These are phyloP conservation scores for Ramazzottius varieornatus DNA, from an alignment of 2,888 invertebrate species.

Conservation along the genomic window DNA sequence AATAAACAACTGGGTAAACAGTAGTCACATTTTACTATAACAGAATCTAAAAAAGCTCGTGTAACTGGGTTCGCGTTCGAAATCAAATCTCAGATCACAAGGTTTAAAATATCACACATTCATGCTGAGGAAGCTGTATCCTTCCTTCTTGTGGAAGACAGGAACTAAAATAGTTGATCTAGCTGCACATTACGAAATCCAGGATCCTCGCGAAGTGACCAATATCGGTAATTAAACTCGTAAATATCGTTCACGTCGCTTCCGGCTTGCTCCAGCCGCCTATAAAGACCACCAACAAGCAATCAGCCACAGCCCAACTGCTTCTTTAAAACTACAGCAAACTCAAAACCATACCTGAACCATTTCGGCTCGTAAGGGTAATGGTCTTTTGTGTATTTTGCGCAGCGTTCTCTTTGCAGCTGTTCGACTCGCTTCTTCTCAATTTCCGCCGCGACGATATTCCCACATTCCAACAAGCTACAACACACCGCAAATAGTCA, in stretches of 20 bases:
- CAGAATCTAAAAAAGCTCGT: no score
- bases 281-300: background rate
- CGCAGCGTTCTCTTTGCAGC: conserved; percentile 41
- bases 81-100: no score
- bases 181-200: background rate
- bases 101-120: no score
- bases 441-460: conserved; percentile 40
- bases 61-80: no score
- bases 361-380: conserved; percentile 25
- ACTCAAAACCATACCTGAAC: conserved; percentile 33
- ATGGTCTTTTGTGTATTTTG: conserved; percentile 32
- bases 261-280: background rate
- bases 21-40: no score
- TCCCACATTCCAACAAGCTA: conserved; percentile 42
- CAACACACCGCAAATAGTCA: background rate
- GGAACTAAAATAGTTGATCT: background rate
- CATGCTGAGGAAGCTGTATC: no score
- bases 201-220: background rate
- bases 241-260: background rate
- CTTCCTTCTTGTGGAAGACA: no score
- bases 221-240: background rate
- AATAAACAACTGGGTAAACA: no score
- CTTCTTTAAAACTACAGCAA: background rate
- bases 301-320: background rate
- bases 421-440: conserved; percentile 44